Evolutionary conservation across 2,888 invertebrate genomes (phyloP), one percentile per base, ranked within the genome.

Genomic region (Tortrix viridana): DNA sequence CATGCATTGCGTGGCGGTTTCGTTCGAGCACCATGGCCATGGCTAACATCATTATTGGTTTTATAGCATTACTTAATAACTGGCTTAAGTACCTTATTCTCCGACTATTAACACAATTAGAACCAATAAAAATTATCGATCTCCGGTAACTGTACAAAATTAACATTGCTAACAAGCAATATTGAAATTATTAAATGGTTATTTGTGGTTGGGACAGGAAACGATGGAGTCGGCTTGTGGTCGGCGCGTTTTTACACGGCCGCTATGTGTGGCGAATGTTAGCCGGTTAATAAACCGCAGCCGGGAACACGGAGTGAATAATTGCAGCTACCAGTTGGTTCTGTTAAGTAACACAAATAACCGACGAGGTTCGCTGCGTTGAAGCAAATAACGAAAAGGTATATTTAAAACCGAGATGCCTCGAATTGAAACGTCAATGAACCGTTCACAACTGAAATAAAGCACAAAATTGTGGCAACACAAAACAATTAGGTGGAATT

Each of bases 171-270:
- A 82, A 86, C 81, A 71, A 81, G 78, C 73, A 73, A 75, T 80
- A 86, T 84, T 85, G 85, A 89, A 85, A 86, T 41, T 50, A 62
- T 62, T 63, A 63, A 63, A 63, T 53, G 85, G 83, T 82, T 80
- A 80, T 88, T 88, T 88, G 91, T 74, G 90, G 90, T 86, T 75
- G 74, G 63, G 77, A 75, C 87, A 87, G 89, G 89, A 89, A 88
- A 82, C 84, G 65, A 69, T 77, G 70, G 78, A 82, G 77, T 82
- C 78, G 81, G 74, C 75, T 76, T 85, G 88, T 74, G 89, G 88
- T 88, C 70, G 66, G 67, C 60, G 57, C 80, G 86, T 86, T 88
- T 86, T 84, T 86, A 77, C 77, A 63, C 70, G 59, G 69, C 59
- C 68, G 66, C 71, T 65, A 74, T 73, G 74, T 70, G 75, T 79